These are phyloP conservation scores for Dynastes grantii DNA, from an alignment of 2,888 invertebrate genomes.

Conservation along the genomic window DNA sequence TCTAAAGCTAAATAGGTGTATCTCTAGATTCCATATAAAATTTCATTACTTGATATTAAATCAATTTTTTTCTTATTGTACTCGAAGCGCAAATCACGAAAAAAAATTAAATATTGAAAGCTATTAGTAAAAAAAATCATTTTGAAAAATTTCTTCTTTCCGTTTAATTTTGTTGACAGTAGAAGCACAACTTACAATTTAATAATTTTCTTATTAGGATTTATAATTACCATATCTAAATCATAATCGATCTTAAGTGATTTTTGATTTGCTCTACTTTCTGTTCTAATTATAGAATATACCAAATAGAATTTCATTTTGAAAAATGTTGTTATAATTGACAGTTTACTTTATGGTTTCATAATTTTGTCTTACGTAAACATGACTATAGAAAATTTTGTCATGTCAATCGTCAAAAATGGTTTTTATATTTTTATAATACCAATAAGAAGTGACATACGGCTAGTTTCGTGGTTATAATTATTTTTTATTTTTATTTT, in stretches of 20 bases:
- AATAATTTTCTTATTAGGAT: not conserved
- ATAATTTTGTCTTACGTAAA: conserved; percentile 38
- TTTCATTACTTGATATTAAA: too few species aligned
- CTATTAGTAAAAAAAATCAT: too few species aligned
- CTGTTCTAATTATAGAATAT: not conserved
- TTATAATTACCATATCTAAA: not conserved
- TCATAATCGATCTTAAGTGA: not conserved
- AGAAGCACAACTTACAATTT: conserved; percentile 29
- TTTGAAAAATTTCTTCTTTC: too few species aligned
- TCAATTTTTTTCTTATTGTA: too few species aligned
- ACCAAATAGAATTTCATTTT: not conserved
- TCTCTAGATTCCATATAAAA: too few species aligned
- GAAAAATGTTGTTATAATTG: not conserved
- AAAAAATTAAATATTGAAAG: too few species aligned
- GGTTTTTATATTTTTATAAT: conserved; percentile 37
- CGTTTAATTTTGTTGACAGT: conserved; percentile 8
- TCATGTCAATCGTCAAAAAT: conserved; percentile 47
- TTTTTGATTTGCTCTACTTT: not conserved
- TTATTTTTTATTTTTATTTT: conserved; percentile 42
- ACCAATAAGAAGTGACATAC: conserved; percentile 38
- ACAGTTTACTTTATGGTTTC: not conserved
- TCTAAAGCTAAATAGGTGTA: too few species aligned
- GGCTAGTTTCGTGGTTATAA: conserved; percentile 31
- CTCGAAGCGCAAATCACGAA: too few species aligned
- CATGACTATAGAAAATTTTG: conserved; percentile 40